Conservation (phyloP, 2,797 vertebrate genomes). For the Sebastes steindachneri region DNA sequence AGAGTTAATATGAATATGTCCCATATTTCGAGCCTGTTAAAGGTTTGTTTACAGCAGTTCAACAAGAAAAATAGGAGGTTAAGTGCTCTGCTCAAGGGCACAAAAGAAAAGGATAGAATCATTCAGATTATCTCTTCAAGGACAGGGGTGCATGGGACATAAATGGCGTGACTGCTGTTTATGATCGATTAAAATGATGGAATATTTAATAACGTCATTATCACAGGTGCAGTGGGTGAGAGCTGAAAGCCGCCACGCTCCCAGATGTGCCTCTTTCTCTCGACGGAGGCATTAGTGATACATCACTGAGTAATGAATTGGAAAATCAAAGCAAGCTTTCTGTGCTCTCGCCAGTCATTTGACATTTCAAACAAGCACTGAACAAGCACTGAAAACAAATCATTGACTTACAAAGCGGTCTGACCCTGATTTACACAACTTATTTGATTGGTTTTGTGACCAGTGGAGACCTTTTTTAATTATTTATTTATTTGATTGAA, state of each 20-base stretch:
- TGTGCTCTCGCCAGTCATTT: constrained; percentile 35
- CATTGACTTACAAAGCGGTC: constrained; percentile 18
- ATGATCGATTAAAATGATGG: neutral
- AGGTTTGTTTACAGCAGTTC: neutral
- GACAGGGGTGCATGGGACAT: neutral
- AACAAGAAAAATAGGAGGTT: neutral
- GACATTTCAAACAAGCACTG: constrained; percentile 52
- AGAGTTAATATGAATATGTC: neutral
- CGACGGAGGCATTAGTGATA: constrained; percentile 46
- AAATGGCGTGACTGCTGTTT: neutral
- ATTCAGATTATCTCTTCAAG: neutral
- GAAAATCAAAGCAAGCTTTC: constrained; percentile 43
- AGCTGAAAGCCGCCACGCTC: neutral
- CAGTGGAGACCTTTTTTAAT: neutral
- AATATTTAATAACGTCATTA: constrained; percentile 18
- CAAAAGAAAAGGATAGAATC: neutral
- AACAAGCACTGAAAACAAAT: constrained; percentile 25
- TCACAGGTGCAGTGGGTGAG: constrained; percentile 4
- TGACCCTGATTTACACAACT: constrained; percentile 10
- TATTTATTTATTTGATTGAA: neutral
- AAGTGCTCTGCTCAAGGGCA: neutral
- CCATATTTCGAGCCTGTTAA: neutral
- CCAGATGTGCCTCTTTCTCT: constrained; percentile 16
- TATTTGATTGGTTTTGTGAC: constrained; percentile 1
- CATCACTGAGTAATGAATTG: constrained; percentile 37